Evolutionary conservation across 2,797 vertebrate species (phyloP).

Genomic region (Hylomyscus alleni): DNA sequence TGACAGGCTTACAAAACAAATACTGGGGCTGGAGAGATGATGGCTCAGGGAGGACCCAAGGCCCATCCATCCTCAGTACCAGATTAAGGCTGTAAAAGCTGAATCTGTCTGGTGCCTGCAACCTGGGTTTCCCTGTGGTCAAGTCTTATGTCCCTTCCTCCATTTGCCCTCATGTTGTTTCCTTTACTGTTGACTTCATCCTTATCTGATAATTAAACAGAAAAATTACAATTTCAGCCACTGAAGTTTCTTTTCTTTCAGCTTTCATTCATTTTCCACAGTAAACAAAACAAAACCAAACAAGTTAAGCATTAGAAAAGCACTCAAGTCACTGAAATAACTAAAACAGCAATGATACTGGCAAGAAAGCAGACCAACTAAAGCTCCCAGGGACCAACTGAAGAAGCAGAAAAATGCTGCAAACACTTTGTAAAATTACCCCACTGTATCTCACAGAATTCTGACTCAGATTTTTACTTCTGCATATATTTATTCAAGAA

Average conservation of each 20-base stretch:
- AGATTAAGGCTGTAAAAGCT: neutral
- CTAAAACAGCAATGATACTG: conserved; percentile 27
- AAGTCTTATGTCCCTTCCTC: neutral
- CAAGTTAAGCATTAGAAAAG: conserved; percentile 40
- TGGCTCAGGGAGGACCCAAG: neutral
- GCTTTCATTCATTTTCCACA: conserved; percentile 53
- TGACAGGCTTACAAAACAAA: neutral
- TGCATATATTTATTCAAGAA: conserved; percentile 59
- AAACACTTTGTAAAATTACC: conserved; percentile 47
- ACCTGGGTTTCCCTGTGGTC: neutral
- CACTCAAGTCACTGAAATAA: neutral
- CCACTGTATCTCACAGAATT: conserved; percentile 47
- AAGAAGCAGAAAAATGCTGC: neutral
- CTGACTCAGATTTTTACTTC: conserved; percentile 13
- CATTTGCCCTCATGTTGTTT: neutral
- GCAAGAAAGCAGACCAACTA: neutral
- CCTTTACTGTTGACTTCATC: conserved; percentile 19
- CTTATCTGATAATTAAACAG: neutral
- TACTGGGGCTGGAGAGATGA: neutral
- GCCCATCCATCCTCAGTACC: neutral
- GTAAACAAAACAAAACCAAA: conserved; percentile 52
- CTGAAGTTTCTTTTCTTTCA: conserved; percentile 37
- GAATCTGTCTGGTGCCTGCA: neutral
- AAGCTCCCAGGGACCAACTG: conserved; percentile 1
- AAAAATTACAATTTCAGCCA: conserved; percentile 34